Evolutionary conservation across 2,888 invertebrate genomes (phyloP), one percentile per base, ranked within the genome.

Genomic region (Nemotelus pantherinus): DNA sequence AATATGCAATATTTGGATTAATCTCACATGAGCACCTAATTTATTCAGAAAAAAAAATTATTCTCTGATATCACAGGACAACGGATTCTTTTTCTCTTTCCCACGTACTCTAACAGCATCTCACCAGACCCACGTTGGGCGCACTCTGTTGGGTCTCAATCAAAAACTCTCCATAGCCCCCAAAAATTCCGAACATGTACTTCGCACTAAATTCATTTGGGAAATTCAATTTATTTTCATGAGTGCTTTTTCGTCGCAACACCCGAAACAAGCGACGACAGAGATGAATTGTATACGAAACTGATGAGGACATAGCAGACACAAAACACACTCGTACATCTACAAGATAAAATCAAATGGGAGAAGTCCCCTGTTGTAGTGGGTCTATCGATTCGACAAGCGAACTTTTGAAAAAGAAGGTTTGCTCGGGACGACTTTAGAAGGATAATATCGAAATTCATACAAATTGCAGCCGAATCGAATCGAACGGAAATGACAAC

Each of bases 181-280:
- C 50, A n/a, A 68, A 63, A 76, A 77, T 77, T 77, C 77, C 68
- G 77, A n/a, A 58, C 77, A 57, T 67, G 67, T 68, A 68, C 68
- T 68, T 77, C 77, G 47, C 68, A 68, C 77, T 77, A 77, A 77
- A 77, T 76, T 76, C 76, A 76, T 76, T 76, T 77, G 77, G 77
- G 70, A 70, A 68, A 77, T 77, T 77, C 77, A 77, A 77, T 77
- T 77, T 77, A 77, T 77, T 77, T 77, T 77, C 68, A 68, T 77
- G 76, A 76, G 58, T 72, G 72, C 58, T 72, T 72, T 55, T 58
- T 25, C 25, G 25, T 25, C 25, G 25, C 72, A 10, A 44, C 57
- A 45, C 43, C 57, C 2, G 53, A 48, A 58, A 53, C 10, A 58
- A 58, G 7, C 6, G 10, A 72, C 25, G 43, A 53, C 58, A 55